phyloP scores from a whole-genome alignment of 2,888 invertebrate species.

The Malachius bipustulatus region DNA sequence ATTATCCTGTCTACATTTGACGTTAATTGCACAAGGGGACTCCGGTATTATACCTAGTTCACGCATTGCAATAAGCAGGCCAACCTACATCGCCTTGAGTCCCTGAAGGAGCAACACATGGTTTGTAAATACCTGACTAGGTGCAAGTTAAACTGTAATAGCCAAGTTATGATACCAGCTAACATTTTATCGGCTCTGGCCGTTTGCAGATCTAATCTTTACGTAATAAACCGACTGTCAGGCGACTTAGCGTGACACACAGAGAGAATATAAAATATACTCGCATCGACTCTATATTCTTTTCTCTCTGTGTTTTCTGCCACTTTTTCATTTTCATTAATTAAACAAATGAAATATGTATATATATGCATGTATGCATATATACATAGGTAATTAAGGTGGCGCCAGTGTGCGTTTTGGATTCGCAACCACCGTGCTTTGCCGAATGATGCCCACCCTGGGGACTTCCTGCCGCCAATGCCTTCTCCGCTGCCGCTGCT shows the following conservation, averaged over 20 bases:
- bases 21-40: too few relatives aligned
- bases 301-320: slow-evolving; percentile 26
- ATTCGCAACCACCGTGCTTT: too few relatives aligned
- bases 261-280: slow-evolving; percentile 37
- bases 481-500: too few relatives aligned
- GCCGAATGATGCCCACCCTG: too few relatives aligned
- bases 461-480: too few relatives aligned
- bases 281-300: slow-evolving; percentile 30
- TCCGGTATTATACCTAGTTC: too few relatives aligned
- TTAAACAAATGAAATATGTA: slow-evolving; percentile 34
- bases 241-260: slow-evolving; percentile 35
- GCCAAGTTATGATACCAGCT: slow-evolving; percentile 24
- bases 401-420: too few relatives aligned
- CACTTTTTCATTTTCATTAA: slow-evolving; percentile 32
- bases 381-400: too few relatives aligned
- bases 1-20: too few relatives aligned
- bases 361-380: slow-evolving; percentile 24
- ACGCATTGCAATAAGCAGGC: too few relatives aligned
- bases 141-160: slow-evolving; percentile 24
- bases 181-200: slow-evolving; percentile 30
- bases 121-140: slow-evolving; percentile 5
- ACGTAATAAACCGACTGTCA: slow-evolving; percentile 34
- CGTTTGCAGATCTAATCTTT: slow-evolving; percentile 33
- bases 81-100: too few relatives aligned
- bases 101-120: too few relatives aligned